Conservation (phyloP, 2,797 vertebrate species). For the Semaprochilodus insignis region DNA sequence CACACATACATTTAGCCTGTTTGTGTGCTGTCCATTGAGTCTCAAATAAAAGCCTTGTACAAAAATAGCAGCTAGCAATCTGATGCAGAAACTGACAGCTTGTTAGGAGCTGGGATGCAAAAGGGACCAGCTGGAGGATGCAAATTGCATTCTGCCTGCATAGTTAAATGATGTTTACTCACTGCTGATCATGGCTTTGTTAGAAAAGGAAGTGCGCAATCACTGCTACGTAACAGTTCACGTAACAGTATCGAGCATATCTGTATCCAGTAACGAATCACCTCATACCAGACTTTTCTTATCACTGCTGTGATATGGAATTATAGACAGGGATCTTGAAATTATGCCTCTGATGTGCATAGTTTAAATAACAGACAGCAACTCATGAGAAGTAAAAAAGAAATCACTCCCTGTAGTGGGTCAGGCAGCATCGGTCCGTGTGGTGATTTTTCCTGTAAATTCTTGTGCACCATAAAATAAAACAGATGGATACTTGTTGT, state of each 20-base stretch:
- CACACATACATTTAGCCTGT: conserved; percentile 8
- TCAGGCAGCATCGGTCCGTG: too few species aligned
- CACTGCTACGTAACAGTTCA: conserved; percentile 11
- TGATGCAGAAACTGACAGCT: conserved; percentile 46
- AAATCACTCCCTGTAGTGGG: too few species aligned
- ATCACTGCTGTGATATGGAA: not conserved
- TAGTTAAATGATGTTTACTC: conserved; percentile 40
- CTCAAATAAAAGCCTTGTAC: conserved; percentile 29
- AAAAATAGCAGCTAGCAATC: conserved; percentile 47
- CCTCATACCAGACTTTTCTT: not conserved
- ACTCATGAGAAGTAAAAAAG: too few species aligned
- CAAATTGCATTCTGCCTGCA: conserved; percentile 47
- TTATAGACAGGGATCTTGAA: not conserved
- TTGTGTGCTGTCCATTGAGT: conserved; percentile 20
- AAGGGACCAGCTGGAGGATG: conserved; percentile 50
- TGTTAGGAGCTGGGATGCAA: conserved; percentile 43
- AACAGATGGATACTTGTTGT: too few species aligned
- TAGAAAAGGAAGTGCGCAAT: conserved; percentile 36
- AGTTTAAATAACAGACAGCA: not conserved
- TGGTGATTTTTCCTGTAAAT: too few species aligned
- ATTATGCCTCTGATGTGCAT: not conserved
- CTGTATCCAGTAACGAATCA: not conserved
- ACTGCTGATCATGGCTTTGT: conserved; percentile 31
- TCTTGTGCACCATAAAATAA: too few species aligned
- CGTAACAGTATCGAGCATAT: conserved; percentile 11